Base-by-base conservation (phyloP, 2,888 invertebrate genomes). In the Ligdia adustata region DNA sequence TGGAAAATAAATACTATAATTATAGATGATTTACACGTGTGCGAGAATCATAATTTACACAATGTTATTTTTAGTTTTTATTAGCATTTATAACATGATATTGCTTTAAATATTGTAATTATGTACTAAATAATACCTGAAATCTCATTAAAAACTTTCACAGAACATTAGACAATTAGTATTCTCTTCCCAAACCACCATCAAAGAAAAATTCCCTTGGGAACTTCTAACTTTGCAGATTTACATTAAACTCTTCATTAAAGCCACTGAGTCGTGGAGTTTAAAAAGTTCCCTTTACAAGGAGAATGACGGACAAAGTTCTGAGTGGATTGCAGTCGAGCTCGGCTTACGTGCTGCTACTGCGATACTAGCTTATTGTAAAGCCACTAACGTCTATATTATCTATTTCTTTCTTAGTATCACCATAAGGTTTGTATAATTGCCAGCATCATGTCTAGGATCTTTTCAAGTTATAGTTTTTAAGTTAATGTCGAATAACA, bases 311-410 rank as follows among this genome's bases (percentile, higher is more conserved):
- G 24, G 34, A 43, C 43, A 9, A 43, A 43, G 29, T 43, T 43
- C 15, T 37, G 31, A 43, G 43, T 43, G 43, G 43, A 43, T 43
- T 43, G 35, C 29, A 37, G 33, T 31, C 35, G 37, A 43, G 28
- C 16, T 4, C 9, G n/a, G 43, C 35, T 43, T 31, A 31, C 29
- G 18, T 9, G 22, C 14, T 22, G 2, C 32, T 18, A 9, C 34
- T 14, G n/a, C 7, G 6, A 18, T 18, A 32, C 11, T 32, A 32
- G 11, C n/a, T 7, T 32, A 20, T 5, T 3, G 15, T 14, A 5
- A 9, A 32, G 2, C 4, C 18, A 2, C 4, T 1, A n/a, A 13
- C 12, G 18, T 33, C 11, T 33, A 20, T 1, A 33, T n/a, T n/a
- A n/a, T n/a, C n/a, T n/a, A n/a, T n/a, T n/a, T n/a, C n/a, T n/a